Evolutionary conservation across 2,113 vertebrate species (phyloP), one percentile per base, ranked within the genome.

Genomic region (Gavia stellata): DNA sequence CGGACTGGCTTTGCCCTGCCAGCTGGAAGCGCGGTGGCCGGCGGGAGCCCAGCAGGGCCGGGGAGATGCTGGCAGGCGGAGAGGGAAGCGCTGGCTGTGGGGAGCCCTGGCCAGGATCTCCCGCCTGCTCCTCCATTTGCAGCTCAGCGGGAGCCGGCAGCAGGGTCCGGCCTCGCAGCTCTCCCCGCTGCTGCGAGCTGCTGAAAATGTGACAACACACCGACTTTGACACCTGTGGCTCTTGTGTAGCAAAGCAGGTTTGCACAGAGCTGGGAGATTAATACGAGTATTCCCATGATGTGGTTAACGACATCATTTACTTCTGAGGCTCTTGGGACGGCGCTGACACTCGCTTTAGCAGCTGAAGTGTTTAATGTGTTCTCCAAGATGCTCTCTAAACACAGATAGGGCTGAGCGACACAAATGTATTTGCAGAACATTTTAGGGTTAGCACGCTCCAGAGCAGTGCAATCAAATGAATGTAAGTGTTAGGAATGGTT

Each of bases 331-430:
- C 95, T 55, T 53, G 95, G 94, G 96, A 97, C 13, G 4, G 81
- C 1, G 33, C 74, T 91, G 94, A 95, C 95, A 91, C 92, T 96
- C 20, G 44, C 91, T 87, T 82, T 14, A 94, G 94, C 89, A 80
- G 92, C 91, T 97, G 36, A 95, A 95, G 96, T 96, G 94, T 95
- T 97, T 96, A 95, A 95, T 82, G 87, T 91, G 91, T 95, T 94
- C 95, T 96, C 81, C 89, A 91, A 95, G 95, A 89, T 13, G 3
- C 80, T 96, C 94, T 94, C 88, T 82, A 96, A 96, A 95, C 95
- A 92, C 78, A 87, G 94, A 87, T 40, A 97, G 92, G 63, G 82
- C 78, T 82, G 89, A 95, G 95, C 1, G 29, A 94, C 92, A 86
- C 84, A 86, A 88, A 96, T 85, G 70, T 90, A 17, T 95, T 96